Evolutionary conservation across 1,140 invertebrate species (phyloP).

Genomic region (Pachyrhynchus sulphureomaculatus): DNA sequence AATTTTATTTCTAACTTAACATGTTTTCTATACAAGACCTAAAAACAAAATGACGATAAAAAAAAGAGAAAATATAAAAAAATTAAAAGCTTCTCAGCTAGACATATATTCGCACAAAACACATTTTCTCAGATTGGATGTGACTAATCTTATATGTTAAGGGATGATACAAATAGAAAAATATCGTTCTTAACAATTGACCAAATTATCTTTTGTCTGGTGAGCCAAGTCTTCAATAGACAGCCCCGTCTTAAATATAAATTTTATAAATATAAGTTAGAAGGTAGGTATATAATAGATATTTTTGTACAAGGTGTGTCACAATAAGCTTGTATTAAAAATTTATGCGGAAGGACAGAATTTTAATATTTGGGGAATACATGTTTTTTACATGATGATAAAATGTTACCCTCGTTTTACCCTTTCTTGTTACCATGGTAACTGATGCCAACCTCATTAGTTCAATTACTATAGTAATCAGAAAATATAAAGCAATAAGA

Average conservation of each 20-base stretch:
- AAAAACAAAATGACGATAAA: conserved; percentile 14
- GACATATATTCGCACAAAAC: conserved; percentile 4
- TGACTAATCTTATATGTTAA: conserved; percentile 20
- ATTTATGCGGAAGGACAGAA: no score
- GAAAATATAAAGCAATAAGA: no score
- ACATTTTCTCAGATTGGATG: conserved; percentile 2
- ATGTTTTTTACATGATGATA: no score
- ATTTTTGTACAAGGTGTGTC: no score
- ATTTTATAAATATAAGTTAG: not conserved
- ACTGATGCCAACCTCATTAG: no score
- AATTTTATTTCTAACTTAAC: conserved; percentile 14
- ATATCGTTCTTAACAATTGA: conserved; percentile 37
- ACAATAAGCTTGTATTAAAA: no score
- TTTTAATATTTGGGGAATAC: no score
- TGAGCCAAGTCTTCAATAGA: not conserved
- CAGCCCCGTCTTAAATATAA: not conserved
- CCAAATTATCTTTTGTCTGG: not conserved
- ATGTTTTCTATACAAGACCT: conserved; percentile 14
- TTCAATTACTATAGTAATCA: no score
- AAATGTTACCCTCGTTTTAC: no score
- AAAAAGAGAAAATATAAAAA: conserved; percentile 4
- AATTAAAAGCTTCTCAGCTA: conserved; percentile 12
- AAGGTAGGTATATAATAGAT: no score
- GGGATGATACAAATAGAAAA: conserved; percentile 43
- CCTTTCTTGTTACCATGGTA: no score